Evolutionary conservation across 2,888 invertebrate genomes (phyloP).

Genomic region (Lasioglossum calceatum): DNA sequence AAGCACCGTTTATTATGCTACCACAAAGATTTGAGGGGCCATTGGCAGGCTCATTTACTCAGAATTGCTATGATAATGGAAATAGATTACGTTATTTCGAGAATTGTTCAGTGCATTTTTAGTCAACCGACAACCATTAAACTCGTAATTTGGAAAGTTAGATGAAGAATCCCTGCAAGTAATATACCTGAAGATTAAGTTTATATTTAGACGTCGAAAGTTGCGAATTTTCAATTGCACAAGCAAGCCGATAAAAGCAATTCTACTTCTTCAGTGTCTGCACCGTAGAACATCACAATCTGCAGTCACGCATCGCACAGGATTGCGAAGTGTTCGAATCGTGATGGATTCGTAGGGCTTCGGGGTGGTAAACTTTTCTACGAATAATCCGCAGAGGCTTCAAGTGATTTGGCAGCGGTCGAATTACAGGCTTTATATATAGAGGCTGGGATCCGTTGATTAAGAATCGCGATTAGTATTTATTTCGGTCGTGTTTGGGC

Average conservation of each 20-base stretch:
- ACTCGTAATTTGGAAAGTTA: background rate
- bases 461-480: constrained; percentile 83
- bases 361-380: constrained; percentile 62
- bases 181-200: background rate
- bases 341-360: background rate
- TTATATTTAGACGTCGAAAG: background rate
- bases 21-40: background rate
- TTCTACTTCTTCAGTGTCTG: background rate
- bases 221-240: background rate
- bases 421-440: constrained; percentile 64
- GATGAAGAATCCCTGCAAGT: background rate
- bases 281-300: background rate
- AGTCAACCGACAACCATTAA: background rate
- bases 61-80: background rate
- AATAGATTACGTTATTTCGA: background rate
- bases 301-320: background rate
- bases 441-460: constrained; percentile 72
- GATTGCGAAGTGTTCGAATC: background rate
- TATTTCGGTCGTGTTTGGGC: constrained; percentile 82
- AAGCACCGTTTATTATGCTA: background rate
- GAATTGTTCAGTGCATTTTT: too few relatives aligned
- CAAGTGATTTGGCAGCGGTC: constrained; percentile 56
- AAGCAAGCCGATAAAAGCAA: background rate
- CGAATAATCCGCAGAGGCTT: constrained; percentile 45
- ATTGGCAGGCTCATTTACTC: background rate